Base-by-base conservation (phyloP, 2,113 vertebrate genomes). In the Halcyon malimbica region DNA sequence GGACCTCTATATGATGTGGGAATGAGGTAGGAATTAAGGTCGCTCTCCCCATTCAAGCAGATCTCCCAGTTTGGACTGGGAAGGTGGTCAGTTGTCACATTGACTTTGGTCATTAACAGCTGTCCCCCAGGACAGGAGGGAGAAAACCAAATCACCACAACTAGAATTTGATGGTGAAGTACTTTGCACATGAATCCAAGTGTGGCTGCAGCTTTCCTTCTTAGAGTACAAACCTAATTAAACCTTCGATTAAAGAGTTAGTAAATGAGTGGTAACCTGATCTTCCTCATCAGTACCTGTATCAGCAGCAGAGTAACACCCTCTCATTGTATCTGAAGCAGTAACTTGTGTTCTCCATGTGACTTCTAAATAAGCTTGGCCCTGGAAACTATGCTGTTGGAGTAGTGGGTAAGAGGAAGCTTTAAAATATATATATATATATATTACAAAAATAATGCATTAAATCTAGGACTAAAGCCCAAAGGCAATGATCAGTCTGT, bases 71-170 rank as follows among this genome's bases (percentile, higher is more conserved):
- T 60, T 63, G 65, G 20, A 62, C 16, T 65, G 70, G 0, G 2
- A 89, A 68, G 29, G 42, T 0, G 0, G 10, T 67, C 69, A 60
- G 29, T 16, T 56, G 16, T 81, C 3, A 2, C 3, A 1, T 25
- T 60, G 56, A 41, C 48, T 89, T 63, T 39, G 24, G n/a, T 87
- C 19, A 7, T 54, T 79, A 90, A 44, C 9, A 79, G 39, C 44
- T 77, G 39, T 74, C 29, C 35, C 35, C 57, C 33, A 39, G 59
- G 54, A 33, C 7, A 70, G 13, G 16, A 81, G 21, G 13, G 46
- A 90, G 51, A 74, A 82, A 93, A 74, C 6, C 11, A 77, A 74
- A 70, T 16, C 41, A 23, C 16, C 79, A 11, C 35, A 12, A 24
- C n/a, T 50, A 63, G 54, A 75, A 84, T 62, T n/a, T 82, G 39